A percentile compares a stretch with the other conserved stretches of the same genome.
Evolutionary conservation across 2,797 vertebrate species (phyloP).

Genomic region (Cyclura pinguis): DNA sequence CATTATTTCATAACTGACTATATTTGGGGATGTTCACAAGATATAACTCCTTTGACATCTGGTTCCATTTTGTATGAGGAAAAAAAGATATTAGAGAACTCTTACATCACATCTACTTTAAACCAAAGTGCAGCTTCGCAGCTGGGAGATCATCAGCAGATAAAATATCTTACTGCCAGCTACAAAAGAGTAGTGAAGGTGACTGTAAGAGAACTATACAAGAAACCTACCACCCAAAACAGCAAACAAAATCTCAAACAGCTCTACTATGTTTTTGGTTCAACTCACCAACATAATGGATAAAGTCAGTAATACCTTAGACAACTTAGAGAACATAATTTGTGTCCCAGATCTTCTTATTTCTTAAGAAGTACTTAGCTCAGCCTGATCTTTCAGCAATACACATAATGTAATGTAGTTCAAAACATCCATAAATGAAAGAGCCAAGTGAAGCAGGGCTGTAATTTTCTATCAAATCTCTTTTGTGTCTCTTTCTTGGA

Average conservation of each 20-base stretch:
- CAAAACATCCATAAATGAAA: neutral
- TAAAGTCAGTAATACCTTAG: neutral
- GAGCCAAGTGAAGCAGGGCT: neutral
- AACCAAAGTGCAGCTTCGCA: neutral
- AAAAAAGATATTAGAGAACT: neutral
- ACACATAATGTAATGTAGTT: neutral
- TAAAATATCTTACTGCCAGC: neutral
- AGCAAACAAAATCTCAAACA: neutral
- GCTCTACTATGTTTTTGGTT: neutral
- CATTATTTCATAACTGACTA: conserved; percentile 30
- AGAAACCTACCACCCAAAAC: neutral
- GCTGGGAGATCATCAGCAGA: neutral
- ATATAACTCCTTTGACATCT: neutral
- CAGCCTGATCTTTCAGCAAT: neutral
- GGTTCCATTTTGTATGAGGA: neutral
- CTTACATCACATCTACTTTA: neutral
- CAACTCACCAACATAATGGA: neutral
- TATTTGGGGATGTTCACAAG: neutral
- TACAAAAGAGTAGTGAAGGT: neutral
- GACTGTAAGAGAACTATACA: neutral
- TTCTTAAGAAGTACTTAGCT: neutral
- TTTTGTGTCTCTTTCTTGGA: neutral
- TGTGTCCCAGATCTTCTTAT: neutral
- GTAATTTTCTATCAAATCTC: neutral
- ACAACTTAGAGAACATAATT: neutral